A percentile compares a stretch with the other conserved stretches of the same genome.
Evolutionary conservation across 2,888 invertebrate genomes (phyloP).

Genomic region (Metacarcinus magister): DNA sequence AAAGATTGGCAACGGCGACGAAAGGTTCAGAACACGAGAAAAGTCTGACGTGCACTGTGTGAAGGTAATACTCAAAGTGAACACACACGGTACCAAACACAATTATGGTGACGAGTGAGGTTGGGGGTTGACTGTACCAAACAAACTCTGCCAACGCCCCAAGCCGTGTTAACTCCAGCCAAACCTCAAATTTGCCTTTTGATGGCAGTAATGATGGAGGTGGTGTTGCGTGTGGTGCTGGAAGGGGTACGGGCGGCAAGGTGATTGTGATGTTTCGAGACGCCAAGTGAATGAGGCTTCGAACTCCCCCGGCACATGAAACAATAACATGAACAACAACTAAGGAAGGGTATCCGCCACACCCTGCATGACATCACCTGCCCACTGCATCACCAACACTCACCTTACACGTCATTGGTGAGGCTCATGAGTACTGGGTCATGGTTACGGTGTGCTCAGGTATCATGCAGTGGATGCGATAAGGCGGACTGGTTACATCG

Average conservation of each 20-base stretch:
- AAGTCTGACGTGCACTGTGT: background rate
- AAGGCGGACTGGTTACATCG: conserved; percentile 27
- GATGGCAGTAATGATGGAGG: background rate
- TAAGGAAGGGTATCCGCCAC: background rate
- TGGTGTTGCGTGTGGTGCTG: background rate
- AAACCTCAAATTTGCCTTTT: background rate
- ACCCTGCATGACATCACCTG: background rate
- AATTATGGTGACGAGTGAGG: background rate
- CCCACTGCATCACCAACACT: conserved; percentile 4
- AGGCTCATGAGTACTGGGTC: background rate
- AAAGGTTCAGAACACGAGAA: background rate
- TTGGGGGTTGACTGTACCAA: background rate
- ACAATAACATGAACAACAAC: background rate
- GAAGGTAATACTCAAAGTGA: background rate
- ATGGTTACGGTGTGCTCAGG: background rate
- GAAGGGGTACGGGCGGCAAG: background rate
- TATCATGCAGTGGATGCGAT: conserved; percentile 12
- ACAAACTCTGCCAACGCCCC: no score
- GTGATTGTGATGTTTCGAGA: background rate
- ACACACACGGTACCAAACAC: background rate
- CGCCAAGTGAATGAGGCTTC: background rate
- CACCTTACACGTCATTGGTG: background rate
- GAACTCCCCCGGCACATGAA: background rate
- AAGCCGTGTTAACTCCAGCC: no score
- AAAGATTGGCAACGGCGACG: background rate